Conservation (phyloP, 2,888 invertebrate species). For the Ischnura elegans region DNA sequence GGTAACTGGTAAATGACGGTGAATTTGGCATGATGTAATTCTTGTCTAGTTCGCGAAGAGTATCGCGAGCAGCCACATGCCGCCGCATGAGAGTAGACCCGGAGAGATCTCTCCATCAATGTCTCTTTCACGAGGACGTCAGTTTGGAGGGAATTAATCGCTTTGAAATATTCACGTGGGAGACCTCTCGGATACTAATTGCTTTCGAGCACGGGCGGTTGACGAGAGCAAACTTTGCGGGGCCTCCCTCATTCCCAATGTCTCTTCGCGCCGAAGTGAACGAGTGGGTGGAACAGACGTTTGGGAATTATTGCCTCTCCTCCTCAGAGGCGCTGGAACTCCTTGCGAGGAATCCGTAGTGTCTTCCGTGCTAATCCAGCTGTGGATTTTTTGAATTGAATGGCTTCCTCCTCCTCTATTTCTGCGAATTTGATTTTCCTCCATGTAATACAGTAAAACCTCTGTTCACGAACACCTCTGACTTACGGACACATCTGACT, state of each 20-base stretch:
- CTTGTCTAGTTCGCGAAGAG: neutral
- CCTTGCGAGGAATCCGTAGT: neutral
- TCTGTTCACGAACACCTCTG: no score
- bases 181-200: neutral
- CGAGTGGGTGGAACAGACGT: neutral
- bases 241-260: neutral
- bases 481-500: no score
- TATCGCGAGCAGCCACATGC: neutral
- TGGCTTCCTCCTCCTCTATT: neutral
- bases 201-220: neutral
- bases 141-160: neutral
- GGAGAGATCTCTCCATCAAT: neutral
- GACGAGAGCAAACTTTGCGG: neutral
- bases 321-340: neutral
- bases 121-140: neutral
- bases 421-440: neutral
- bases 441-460: no score
- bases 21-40: neutral
- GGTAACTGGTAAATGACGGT: neutral
- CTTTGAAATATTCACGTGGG: neutral
- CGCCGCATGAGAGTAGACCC: neutral
- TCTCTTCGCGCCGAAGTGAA: no score
- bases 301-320: neutral
- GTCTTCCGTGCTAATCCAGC: neutral
- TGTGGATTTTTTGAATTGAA: neutral